Evolutionary conservation across 2,888 invertebrate species (phyloP), one percentile per base, ranked within the genome.

Genomic region (Silvanus unidentatus): DNA sequence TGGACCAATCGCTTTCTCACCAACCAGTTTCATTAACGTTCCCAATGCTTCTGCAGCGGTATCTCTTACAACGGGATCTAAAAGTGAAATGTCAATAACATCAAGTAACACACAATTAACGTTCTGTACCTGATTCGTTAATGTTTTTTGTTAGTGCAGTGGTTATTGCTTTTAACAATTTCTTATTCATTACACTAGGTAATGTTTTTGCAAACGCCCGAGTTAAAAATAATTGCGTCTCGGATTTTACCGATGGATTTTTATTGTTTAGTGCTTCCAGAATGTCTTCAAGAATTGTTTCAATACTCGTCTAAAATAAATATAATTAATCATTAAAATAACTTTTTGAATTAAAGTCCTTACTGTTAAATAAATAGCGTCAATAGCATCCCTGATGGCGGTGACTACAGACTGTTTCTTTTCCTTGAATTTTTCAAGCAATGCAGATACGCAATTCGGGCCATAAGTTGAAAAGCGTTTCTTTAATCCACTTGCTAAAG

Each of bases 391-490:
- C 42, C 91, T 75, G 36, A 99, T 73, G 0, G 91, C 87, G 1
- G 79, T 68, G 0, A 98, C 93, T 1, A 98, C 96, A 63, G 83
- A 87, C 1, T 84, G 77, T 64, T 99, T 99, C 76, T 96, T 98
- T 71, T 99, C 98, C 63, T 95, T 95, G 66, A 98, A 98, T 72
- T 98, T 99, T 62, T 98, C 97, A 28, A 99, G 71, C 40, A 96
- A 77, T 0, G 86, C 75, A 6, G 87, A 78, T 1, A 91, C 74
- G 58, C 88, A 87, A 1, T 84, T 81, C 15, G 78, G 72, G 0
- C 95, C 87, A 73, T 94, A 95, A 0, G 86, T 81, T 8, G 84
- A 80, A 72, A 96, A 99, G 48, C 87, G 84, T 67, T 86, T 88
- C 44, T 94, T 86, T 27, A 98, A 76, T 1, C 96, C 97, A 43